These are phyloP conservation scores for Gavia stellata DNA, from an alignment of 2,113 vertebrate genomes.

Conservation along the genomic window DNA sequence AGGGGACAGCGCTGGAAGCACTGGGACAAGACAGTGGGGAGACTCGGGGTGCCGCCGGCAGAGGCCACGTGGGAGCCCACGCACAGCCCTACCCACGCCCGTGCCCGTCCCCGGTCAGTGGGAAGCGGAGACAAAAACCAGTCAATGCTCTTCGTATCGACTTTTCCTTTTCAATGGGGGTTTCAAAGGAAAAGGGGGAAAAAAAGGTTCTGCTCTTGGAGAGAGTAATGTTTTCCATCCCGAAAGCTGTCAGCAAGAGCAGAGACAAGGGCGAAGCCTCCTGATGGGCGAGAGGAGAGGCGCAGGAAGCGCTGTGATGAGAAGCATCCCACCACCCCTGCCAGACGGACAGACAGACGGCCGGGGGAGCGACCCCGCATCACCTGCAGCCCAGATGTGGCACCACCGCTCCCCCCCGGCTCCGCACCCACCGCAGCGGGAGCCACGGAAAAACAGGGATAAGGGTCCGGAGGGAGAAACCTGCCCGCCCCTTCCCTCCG, in stretches of 20 bases:
- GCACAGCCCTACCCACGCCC: background rate
- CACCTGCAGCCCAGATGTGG: background rate
- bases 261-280: background rate
- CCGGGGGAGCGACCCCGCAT: background rate
- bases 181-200: background rate
- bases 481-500: background rate
- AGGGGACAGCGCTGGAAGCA: too few relatives aligned
- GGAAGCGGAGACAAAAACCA: background rate
- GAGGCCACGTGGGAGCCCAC: background rate
- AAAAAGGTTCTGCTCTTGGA: background rate
- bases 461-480: too few relatives aligned
- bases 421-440: background rate
- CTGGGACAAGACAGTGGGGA: background rate
- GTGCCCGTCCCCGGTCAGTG: rapidly evolving
- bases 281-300: background rate
- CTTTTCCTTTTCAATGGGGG: background rate
- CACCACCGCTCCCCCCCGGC: background rate
- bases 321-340: background rate
- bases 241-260: background rate
- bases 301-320: background rate
- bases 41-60: background rate
- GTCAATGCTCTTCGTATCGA: background rate
- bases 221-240: background rate
- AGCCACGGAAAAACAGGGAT: background rate
- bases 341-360: background rate